Evolutionary conservation across 2,888 invertebrate species (phyloP), one percentile per base, ranked within the genome.

Genomic region (Petrolisthes cinctipes): DNA sequence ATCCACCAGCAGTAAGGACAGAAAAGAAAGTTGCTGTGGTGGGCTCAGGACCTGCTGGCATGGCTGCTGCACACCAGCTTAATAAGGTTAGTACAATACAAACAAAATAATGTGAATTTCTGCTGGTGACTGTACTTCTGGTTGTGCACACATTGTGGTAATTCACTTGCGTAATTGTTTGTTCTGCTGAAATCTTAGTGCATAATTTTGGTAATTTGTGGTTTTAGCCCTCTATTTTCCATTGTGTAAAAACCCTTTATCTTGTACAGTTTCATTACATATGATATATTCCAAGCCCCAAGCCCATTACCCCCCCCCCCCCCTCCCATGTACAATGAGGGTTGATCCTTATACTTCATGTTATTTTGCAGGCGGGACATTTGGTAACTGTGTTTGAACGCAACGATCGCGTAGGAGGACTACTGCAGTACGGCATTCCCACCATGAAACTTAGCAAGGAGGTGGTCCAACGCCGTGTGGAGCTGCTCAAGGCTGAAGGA

Each of bases 361-460:
- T 68, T 61, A n/a, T 17, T 7, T 66, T 81, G n/a, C 37, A 90
- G 95, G 97, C 97, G 78, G 99, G 99, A 0, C 99, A 99, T 94
- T 94, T 94, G n/a, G 98, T 99, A 0, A 98, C 98, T 0, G 98
- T 99, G 71, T 99, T 96, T 93, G 99, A 99, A 93, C 95, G 99
- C 87, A 99, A 99, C 93, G 98, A 99, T 93, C 95, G 98, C 11
- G 94, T 97, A 4, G 99, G 99, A 87, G 99, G 99, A 0, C 94
- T 99, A 51, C 94, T 99, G 81, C 97, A 98, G 92, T 99, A 99
- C 93, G 99, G 99, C 88, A 99, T 99, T 92, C 99, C 99, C 20
- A 98, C 97, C 7, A 99, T 99, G 99, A 99, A 99, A 94, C 94
- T 99, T 11, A 96, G 97, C 92, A 99, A 99, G 93, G 95, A 96